Evolutionary conservation across 1,140 invertebrate genomes (phyloP), one percentile per base, ranked within the genome.

Genomic region (Trichonephila clavipes): DNA sequence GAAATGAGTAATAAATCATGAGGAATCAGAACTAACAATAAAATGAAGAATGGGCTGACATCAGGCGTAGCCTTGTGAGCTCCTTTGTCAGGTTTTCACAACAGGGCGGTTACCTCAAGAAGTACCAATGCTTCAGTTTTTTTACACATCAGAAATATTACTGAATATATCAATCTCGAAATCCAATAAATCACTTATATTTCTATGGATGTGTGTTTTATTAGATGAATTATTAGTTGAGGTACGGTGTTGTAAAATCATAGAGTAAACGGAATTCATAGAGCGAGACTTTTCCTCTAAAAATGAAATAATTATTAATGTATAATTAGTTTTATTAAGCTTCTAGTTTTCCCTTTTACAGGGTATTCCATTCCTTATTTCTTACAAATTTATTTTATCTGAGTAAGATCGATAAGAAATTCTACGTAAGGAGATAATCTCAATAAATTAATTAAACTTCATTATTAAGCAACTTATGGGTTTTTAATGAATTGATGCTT

Each of bases 1-100:
- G 88, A 72, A 89, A 89, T 14, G 58, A 12, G 66, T 59, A 24
- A 89, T 89, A 89, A 89, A 72, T 89, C 72, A 89, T 89, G 34
- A 28, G 62, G 66, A 61, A 44, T 61, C 24, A n/a, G 10, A 21
- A 21, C 87, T 18, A 88, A 88, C 64, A 64, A 88, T 88, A 88
- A 88, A 19, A 34, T 72, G 88, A 89, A 89, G 66, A 89, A 89
- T 72, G 66, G 88, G 34, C 40, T 72, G 34, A 7, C 34, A 40
- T 18, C 24, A 51, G 62, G 40, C 64, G 16, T 72, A n/a, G n/a
- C 66, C 66, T 2, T 18, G 19, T 59, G 62, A 40, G 4, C 72
- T 61, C 88, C 59, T 69, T 89, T 89, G 88, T 89, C 18, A 72
- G 59, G n/a, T 16, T 89, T 89, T 66, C 28, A 34, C 34, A 44